Evolutionary conservation across 2,888 invertebrate species (phyloP).

Genomic region (Drosophila macrothrix): DNA sequence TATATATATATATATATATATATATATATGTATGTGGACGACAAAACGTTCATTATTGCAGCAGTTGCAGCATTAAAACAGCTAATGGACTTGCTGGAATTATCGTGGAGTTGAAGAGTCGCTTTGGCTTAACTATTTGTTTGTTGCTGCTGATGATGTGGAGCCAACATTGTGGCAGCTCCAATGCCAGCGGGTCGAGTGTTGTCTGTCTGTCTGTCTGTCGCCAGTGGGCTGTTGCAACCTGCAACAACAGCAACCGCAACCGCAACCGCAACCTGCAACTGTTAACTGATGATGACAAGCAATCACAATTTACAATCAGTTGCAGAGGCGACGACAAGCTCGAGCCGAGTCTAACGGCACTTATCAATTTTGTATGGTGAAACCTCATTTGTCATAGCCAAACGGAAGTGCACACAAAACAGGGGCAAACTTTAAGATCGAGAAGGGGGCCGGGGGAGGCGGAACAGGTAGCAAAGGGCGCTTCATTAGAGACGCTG

Average conservation of each 20-base stretch:
- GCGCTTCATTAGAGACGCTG: slow-evolving; percentile 60
- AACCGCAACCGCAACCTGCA: slow-evolving; percentile 26
- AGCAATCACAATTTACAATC: slow-evolving; percentile 41
- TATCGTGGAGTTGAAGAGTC: slow-evolving; percentile 19
- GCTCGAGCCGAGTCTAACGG: slow-evolving; percentile 54
- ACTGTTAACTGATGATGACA: slow-evolving; percentile 50
- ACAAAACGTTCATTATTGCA: slow-evolving; percentile 68
- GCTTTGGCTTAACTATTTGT: slow-evolving; percentile 27
- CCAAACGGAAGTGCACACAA: slow-evolving; percentile 46
- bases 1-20: neutral
- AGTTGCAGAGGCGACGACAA: slow-evolving; percentile 52
- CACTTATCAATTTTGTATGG: slow-evolving; percentile 70
- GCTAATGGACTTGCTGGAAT: slow-evolving; percentile 54
- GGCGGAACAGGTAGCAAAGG: slow-evolving; percentile 33
- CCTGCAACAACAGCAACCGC: neutral
- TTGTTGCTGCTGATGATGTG: slow-evolving; percentile 6
- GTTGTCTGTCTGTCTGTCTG: slow-evolving; percentile 37
- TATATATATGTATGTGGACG: slow-evolving; percentile 18
- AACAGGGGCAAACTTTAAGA: neutral
- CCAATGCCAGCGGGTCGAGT: slow-evolving; percentile 48
- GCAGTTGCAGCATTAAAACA: slow-evolving; percentile 53
- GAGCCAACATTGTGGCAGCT: slow-evolving; percentile 26
- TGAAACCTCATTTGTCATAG: slow-evolving; percentile 69
- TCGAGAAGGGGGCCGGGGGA: neutral
- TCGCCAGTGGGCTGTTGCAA: slow-evolving; percentile 35